Conservation (phyloP, 2,113 vertebrate species). For the Jaculus jaculus region DNA sequence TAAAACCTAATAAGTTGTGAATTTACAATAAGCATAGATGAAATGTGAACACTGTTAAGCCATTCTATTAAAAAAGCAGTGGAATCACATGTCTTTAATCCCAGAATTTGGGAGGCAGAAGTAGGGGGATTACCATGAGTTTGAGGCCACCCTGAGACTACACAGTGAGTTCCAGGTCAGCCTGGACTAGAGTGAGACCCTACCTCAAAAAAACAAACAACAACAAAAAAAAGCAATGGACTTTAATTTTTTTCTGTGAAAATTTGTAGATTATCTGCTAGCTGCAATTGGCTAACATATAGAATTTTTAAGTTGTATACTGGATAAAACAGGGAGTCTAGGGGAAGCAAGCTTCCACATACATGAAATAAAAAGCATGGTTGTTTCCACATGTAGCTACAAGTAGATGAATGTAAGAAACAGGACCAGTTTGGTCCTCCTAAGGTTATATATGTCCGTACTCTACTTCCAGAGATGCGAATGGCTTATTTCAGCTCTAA, state of each 20-base stretch:
- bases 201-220: too few relatives aligned
- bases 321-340: neutral
- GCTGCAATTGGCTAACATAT: neutral
- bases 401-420: neutral
- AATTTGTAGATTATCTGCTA: conserved; percentile 1
- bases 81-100: too few relatives aligned
- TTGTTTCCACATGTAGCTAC: neutral
- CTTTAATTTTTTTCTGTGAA: neutral
- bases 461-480: neutral
- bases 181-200: too few relatives aligned
- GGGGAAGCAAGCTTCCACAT: neutral
- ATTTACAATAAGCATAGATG: neutral
- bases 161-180: too few relatives aligned
- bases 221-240: too few relatives aligned
- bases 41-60: neutral
- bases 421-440: neutral
- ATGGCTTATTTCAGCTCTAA: conserved; percentile 13
- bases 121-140: too few relatives aligned
- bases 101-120: too few relatives aligned
- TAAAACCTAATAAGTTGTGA: conserved; percentile 2
- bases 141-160: too few relatives aligned
- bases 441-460: neutral
- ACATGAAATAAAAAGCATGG: neutral
- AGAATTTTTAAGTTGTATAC: neutral
- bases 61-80: neutral